Percentiles rank a stretch among this genome's conserved stretches.
Evolutionary conservation across 1,140 invertebrate species (phyloP).

Genomic region (Periplaneta americana): DNA sequence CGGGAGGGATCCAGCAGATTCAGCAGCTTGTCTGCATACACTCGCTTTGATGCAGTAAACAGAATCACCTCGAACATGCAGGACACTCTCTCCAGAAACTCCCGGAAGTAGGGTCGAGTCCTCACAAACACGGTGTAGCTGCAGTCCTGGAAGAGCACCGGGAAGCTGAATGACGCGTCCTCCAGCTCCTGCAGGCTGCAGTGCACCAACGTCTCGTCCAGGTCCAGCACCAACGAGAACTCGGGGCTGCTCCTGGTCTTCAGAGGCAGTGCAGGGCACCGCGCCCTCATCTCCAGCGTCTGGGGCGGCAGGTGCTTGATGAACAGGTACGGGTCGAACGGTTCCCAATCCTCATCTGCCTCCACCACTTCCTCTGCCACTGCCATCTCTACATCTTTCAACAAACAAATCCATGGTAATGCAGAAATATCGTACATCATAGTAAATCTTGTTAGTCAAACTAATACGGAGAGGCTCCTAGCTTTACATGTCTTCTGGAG

Average conservation of each 20-base stretch:
- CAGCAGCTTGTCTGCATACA: slow-evolving; percentile 92
- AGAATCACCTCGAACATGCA: slow-evolving; percentile 91
- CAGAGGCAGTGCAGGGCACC: slow-evolving; percentile 85
- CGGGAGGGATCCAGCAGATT: slow-evolving; percentile 88
- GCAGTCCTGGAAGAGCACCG: slow-evolving; percentile 89
- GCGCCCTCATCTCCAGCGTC: slow-evolving; percentile 76
- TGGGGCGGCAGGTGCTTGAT: slow-evolving; percentile 89
- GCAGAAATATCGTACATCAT: too few relatives aligned
- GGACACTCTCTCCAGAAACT: slow-evolving; percentile 89
- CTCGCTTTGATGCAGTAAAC: slow-evolving; percentile 93
- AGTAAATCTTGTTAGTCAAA: too few relatives aligned
- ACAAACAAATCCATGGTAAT: too few relatives aligned
- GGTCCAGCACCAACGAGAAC: slow-evolving; percentile 84
- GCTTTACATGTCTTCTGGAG: too few relatives aligned
- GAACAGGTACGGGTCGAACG: slow-evolving; percentile 85
- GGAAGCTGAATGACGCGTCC: slow-evolving; percentile 90
- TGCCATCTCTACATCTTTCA: slow-evolving; percentile 41
- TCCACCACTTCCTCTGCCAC: slow-evolving; percentile 31
- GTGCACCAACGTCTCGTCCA: slow-evolving; percentile 95
- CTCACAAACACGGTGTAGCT: slow-evolving; percentile 88
- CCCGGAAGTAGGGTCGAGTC: slow-evolving; percentile 83
- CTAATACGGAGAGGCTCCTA: too few relatives aligned
- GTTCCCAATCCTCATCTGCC: slow-evolving; percentile 67
- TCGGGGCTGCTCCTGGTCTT: slow-evolving; percentile 91
- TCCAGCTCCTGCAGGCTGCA: slow-evolving; percentile 89